Evolutionary conservation across 2,888 invertebrate genomes (phyloP).

Genomic region (Scaptomyza cyrtandrae): DNA sequence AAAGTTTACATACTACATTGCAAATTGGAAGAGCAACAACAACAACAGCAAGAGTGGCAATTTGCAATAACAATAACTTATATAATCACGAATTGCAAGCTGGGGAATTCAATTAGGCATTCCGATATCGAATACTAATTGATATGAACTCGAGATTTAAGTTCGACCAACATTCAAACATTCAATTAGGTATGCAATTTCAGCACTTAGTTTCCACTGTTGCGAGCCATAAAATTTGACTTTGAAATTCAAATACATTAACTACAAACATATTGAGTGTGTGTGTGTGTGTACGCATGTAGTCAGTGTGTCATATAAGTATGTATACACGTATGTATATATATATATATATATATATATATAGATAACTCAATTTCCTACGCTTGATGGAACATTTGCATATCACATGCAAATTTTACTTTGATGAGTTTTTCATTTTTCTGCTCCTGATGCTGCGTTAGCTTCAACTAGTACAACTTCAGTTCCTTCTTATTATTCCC

Average conservation of each 20-base stretch:
- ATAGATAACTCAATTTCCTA: constrained; percentile 29
- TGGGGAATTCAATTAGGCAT: constrained; percentile 23
- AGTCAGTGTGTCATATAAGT: constrained; percentile 20
- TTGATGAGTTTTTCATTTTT: constrained; percentile 37
- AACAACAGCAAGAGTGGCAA: background rate
- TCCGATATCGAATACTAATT: constrained; percentile 35
- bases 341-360: background rate
- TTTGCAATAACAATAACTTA: constrained; percentile 4
- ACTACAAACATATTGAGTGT: background rate
- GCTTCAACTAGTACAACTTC: constrained; percentile 9
- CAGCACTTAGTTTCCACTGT: constrained; percentile 2
- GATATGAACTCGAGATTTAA: constrained; percentile 23
- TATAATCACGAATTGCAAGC: constrained; percentile 3
- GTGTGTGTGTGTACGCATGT: background rate
- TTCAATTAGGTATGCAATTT: constrained; percentile 32
- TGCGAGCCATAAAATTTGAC: background rate
- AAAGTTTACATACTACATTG: background rate
- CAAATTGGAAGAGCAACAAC: background rate
- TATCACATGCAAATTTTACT: constrained; percentile 37
- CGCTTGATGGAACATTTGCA: constrained; percentile 39
- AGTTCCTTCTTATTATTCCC: constrained; percentile 29
- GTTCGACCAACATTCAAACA: constrained; percentile 22
- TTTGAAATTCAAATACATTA: constrained; percentile 12
- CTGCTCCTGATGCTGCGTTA: constrained; percentile 10
- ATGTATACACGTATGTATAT: constrained; percentile 5